These are phyloP conservation scores for Proales similis DNA, from an alignment of 1,140 invertebrate species.

Conservation along the genomic window DNA sequence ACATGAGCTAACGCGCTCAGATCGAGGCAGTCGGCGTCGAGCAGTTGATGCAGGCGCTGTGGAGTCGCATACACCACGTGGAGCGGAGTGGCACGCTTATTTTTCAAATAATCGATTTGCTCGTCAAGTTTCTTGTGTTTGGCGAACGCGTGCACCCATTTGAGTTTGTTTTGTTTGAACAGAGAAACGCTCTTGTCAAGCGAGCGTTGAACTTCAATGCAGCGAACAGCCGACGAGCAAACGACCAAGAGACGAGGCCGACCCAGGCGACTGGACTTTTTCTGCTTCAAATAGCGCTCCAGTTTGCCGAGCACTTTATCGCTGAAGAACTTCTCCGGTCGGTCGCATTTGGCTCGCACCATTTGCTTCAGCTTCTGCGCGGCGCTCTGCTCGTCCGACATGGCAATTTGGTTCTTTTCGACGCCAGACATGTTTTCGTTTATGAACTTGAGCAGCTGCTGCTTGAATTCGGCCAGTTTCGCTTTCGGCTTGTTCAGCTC, in stretches of 20 bases:
- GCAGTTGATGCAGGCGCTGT: slow-evolving; percentile 11
- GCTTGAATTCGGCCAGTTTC: slow-evolving; percentile 12
- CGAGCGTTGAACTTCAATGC: slow-evolving; percentile 24
- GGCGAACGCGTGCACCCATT: slow-evolving; percentile 29
- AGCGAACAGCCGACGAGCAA: slow-evolving; percentile 25
- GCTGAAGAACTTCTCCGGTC: slow-evolving; percentile 13
- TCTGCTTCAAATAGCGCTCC: background rate
- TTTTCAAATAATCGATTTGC: slow-evolving; percentile 11
- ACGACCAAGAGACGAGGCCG: slow-evolving; percentile 17
- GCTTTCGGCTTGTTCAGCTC: slow-evolving; percentile 3
- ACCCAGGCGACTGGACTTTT: background rate
- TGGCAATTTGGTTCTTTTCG: slow-evolving; percentile 11
- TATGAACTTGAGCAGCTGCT: background rate
- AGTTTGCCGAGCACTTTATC: slow-evolving; percentile 24
- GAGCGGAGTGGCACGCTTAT: background rate
- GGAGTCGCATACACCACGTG: slow-evolving; percentile 24
- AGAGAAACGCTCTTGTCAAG: background rate
- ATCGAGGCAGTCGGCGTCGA: slow-evolving; percentile 24
- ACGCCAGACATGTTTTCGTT: slow-evolving; percentile 5
- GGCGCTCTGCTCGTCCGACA: background rate
- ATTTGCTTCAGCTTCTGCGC: background rate
- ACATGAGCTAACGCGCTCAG: slow-evolving; percentile 8
- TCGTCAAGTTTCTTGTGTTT: slow-evolving; percentile 34
- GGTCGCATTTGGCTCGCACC: background rate
- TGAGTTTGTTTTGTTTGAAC: slow-evolving; percentile 13